Evolutionary conservation across 2,797 vertebrate species (phyloP).

Genomic region (Enoplosus armatus): DNA sequence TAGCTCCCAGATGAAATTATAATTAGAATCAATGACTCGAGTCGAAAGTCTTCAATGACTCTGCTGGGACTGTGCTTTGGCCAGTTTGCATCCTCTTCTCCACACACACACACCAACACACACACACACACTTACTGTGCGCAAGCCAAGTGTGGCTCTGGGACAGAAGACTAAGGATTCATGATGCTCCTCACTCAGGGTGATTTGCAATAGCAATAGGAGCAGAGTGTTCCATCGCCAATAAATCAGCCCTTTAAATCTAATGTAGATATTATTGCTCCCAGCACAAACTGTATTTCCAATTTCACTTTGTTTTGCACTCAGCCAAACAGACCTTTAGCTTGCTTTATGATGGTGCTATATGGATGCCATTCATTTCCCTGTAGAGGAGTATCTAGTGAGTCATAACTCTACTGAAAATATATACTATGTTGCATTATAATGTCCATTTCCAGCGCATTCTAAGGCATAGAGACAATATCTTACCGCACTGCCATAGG

Average conservation of each 20-base stretch:
- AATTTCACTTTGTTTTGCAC: conserved; percentile 51
- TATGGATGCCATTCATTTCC: conserved; percentile 14
- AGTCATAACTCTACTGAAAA: conserved; percentile 15
- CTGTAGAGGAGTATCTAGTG: not conserved
- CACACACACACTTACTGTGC: not conserved
- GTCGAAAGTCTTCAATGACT: conserved; percentile 45
- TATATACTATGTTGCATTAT: conserved; percentile 2
- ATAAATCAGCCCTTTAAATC: conserved; percentile 49
- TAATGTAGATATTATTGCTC: conserved; percentile 44
- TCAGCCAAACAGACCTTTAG: conserved; percentile 35
- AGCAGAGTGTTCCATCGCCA: conserved; percentile 18
- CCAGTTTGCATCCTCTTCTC: conserved; percentile 21
- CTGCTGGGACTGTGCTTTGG: conserved; percentile 36
- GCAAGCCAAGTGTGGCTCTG: conserved; percentile 15
- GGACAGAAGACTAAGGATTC: conserved; percentile 39
- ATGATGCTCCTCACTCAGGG: conserved; percentile 31
- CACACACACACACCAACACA: not conserved
- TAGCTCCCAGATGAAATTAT: conserved; percentile 38
- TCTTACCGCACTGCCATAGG: not conserved
- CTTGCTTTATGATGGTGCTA: conserved; percentile 29
- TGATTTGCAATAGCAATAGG: conserved; percentile 42
- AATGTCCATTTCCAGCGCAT: not conserved
- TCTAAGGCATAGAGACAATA: not conserved
- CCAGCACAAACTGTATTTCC: conserved; percentile 51
- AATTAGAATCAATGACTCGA: conserved; percentile 56